Percentiles rank a stretch among this genome's conserved stretches.
Conservation (phyloP, 2,888 invertebrate genomes). For the Cenopis cana region DNA sequence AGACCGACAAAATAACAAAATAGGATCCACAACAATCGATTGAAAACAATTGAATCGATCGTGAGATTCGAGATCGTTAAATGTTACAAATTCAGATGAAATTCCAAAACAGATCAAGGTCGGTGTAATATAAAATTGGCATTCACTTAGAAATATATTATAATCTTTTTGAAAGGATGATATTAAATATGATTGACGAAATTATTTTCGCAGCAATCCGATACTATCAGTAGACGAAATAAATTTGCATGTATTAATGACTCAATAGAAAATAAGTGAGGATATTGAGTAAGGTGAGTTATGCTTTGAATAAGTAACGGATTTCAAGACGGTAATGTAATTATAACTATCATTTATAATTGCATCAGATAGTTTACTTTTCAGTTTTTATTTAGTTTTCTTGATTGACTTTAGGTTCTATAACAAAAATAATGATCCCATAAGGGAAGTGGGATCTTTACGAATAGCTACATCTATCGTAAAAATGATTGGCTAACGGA, state of each 20-base stretch:
- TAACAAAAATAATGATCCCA: neutral
- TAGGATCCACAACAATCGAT: neutral
- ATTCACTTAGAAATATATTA: neutral
- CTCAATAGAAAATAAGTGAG: slow-evolving; percentile 22
- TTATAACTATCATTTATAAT: neutral
- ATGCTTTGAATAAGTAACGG: slow-evolving; percentile 10
- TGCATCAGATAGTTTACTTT: no score
- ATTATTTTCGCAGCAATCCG: slow-evolving; percentile 4
- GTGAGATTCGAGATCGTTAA: neutral
- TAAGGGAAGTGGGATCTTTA: neutral
- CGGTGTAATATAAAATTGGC: slow-evolving; percentile 6
- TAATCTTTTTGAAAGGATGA: slow-evolving; percentile 4
- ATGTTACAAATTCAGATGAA: neutral
- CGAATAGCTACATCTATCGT: no score
- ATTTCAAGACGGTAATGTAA: slow-evolving; percentile 26
- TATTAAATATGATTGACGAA: no score
- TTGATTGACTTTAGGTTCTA: neutral
- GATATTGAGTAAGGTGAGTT: slow-evolving; percentile 21
- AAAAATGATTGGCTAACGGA: no score
- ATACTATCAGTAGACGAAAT: slow-evolving; percentile 20
- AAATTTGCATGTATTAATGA: slow-evolving; percentile 35
- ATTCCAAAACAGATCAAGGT: slow-evolving; percentile 1
- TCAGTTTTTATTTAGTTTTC: neutral
- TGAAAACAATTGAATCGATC: neutral
- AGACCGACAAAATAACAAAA: neutral